Evolutionary conservation across 1,140 invertebrate genomes (phyloP).

Genomic region (Drosophila albomicans): DNA sequence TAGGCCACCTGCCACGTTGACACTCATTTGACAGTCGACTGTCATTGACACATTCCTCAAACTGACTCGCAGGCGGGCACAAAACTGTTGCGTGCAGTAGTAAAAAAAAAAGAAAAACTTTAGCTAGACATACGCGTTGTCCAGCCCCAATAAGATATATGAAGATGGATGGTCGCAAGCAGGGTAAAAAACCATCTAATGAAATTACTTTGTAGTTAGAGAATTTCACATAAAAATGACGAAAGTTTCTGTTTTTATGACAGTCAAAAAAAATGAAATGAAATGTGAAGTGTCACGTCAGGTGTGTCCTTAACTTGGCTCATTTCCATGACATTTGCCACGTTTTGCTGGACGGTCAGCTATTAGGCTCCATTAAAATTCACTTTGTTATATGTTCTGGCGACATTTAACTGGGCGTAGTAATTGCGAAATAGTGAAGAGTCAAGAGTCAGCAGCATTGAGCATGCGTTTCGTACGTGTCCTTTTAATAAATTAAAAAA

Average conservation of each 20-base stretch:
- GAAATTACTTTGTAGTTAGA: conserved; percentile 33
- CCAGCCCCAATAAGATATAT: conserved; percentile 35
- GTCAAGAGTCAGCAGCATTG: conserved; percentile 13
- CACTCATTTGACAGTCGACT: conserved; percentile 61
- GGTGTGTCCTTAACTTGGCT: conserved; percentile 2
- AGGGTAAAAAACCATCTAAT: conserved; percentile 22
- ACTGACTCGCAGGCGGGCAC: background rate
- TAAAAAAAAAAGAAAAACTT: conserved; percentile 21
- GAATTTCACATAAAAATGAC: conserved; percentile 32
- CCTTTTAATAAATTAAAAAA: conserved; percentile 62
- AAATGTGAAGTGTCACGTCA: conserved; percentile 35
- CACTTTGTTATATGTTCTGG: conserved; percentile 18
- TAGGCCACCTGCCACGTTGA: conserved; percentile 37
- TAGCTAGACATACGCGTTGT: conserved; percentile 7
- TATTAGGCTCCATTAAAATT: conserved; percentile 51
- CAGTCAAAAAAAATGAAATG: conserved; percentile 10
- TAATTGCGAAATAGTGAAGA: conserved; percentile 49
- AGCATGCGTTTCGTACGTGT: conserved; percentile 41
- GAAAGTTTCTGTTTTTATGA: conserved; percentile 36
- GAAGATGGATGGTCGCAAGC: conserved; percentile 33
- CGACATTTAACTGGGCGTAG: conserved; percentile 51
- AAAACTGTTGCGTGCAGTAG: conserved; percentile 46
- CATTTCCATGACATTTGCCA: conserved; percentile 33
- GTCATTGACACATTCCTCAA: conserved; percentile 50
- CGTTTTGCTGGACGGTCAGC: background rate